Percentiles rank a stretch among this genome's conserved stretches.
Conservation (phyloP, 2,797 vertebrate genomes). For the Rhodeus uyekii region DNA sequence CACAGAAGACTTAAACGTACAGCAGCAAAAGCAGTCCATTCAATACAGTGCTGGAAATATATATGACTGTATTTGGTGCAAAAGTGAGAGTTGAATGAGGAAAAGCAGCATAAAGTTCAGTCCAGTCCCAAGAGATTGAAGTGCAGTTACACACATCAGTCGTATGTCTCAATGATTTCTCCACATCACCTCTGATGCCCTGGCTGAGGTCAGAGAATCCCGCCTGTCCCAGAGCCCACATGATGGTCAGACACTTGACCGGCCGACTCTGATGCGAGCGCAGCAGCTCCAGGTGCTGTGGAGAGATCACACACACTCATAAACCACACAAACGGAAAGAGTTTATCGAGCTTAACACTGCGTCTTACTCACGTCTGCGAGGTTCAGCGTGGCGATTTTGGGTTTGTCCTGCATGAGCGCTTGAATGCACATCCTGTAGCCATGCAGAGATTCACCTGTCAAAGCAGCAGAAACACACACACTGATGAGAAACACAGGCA, state of each 20-base stretch:
- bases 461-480: conserved; percentile 30
- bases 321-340: fast-evolving
- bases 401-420: conserved; percentile 89
- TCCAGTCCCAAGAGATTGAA: neutral
- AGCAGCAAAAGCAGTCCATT: no score
- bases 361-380: conserved; percentile 90
- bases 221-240: conserved; percentile 94
- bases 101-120: neutral
- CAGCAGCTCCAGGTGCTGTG: conserved; percentile 89
- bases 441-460: conserved; percentile 89
- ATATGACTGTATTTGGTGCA: neutral
- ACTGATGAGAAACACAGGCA: no score
- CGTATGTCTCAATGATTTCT: neutral
- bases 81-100: neutral
- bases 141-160: neutral
- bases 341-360: no score
- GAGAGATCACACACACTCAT: neutral
- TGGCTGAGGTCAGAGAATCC: conserved; percentile 89
- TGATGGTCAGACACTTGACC: conserved; percentile 88
- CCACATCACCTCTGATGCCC: conserved; percentile 86
- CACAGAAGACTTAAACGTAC: no score
- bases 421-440: conserved; percentile 95
- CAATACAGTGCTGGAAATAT: no score
- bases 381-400: conserved; percentile 82
- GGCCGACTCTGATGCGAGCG: conserved; percentile 89